phyloP scores from a whole-genome alignment of 2,888 invertebrate species.

The Stenolophus ochropezus region DNA sequence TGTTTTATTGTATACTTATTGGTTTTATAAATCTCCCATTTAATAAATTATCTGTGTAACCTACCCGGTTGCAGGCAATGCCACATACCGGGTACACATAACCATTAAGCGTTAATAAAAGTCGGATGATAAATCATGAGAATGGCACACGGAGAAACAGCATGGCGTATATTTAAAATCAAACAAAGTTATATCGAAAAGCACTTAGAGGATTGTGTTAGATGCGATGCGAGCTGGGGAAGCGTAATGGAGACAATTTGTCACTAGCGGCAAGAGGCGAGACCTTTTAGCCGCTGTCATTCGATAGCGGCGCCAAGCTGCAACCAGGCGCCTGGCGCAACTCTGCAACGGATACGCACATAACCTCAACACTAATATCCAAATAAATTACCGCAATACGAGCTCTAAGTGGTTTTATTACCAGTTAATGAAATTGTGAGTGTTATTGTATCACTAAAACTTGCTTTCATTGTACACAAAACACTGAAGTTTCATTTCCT shows the following conservation, averaged over 20 bases:
- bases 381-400: neutral
- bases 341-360: neutral
- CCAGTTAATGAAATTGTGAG: neutral
- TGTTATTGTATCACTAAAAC: neutral
- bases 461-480: too few species aligned
- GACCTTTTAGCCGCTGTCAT: constrained; percentile 59
- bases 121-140: constrained; percentile 49
- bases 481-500: too few species aligned
- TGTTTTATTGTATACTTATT: neutral
- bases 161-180: constrained; percentile 55
- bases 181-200: constrained; percentile 59
- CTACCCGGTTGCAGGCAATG: constrained; percentile 31
- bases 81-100: constrained; percentile 35
- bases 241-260: constrained; percentile 59
- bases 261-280: constrained; percentile 53
- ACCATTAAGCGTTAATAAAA: constrained; percentile 55
- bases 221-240: constrained; percentile 24
- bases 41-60: neutral
- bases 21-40: neutral
- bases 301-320: constrained; percentile 48
- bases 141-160: constrained; percentile 26
- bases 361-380: neutral
- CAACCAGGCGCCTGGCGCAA: constrained; percentile 3
- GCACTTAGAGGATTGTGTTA: constrained; percentile 57
- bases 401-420: neutral